Evolutionary conservation across 2,888 invertebrate species (phyloP), one percentile per base, ranked within the genome.

Genomic region (Spisula subtruncata): DNA sequence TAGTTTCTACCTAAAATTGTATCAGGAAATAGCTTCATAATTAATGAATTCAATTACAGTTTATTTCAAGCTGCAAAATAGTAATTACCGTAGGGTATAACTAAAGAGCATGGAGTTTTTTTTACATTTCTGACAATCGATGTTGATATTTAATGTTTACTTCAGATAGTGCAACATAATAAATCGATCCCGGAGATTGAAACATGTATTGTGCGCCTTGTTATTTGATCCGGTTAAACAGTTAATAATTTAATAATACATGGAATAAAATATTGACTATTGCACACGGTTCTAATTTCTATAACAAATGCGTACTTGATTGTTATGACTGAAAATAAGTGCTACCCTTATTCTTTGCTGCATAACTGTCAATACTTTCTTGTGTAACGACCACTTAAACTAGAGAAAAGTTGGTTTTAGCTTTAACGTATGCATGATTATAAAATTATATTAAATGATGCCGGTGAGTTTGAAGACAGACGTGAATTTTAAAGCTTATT

Each of bases 261-360:
- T 66, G 10, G 8, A 66, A 66, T 66, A 66, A 66, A 66, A 25
- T 66, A 66, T 66, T 66, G 60, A 66, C 60, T 66, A 66, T 66
- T 66, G 60, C 25, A 25, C n/a, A 25, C 60, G n/a, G 10, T 25
- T 25, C 12, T 25, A 25, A 10, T 66, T 66, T 51, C 51, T 8
- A 10, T 66, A 25, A 66, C 8, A 8, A 66, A 41, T 18, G 20
- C 18, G 6, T 18, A n/a, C n/a, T n/a, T n/a, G n/a, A n/a, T n/a
- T n/a, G n/a, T n/a, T n/a, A n/a, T n/a, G n/a, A n/a, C n/a, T n/a
- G n/a, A n/a, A n/a, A n/a, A n/a, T n/a, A n/a, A n/a, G n/a, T n/a
- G n/a, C n/a, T n/a, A n/a, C n/a, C n/a, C n/a, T n/a, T n/a, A n/a
- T n/a, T n/a, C n/a, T n/a, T n/a, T n/a, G n/a, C n/a, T n/a, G n/a